Evolutionary conservation across 2,888 invertebrate genomes (phyloP).

Genomic region (Eupsilia transversa): DNA sequence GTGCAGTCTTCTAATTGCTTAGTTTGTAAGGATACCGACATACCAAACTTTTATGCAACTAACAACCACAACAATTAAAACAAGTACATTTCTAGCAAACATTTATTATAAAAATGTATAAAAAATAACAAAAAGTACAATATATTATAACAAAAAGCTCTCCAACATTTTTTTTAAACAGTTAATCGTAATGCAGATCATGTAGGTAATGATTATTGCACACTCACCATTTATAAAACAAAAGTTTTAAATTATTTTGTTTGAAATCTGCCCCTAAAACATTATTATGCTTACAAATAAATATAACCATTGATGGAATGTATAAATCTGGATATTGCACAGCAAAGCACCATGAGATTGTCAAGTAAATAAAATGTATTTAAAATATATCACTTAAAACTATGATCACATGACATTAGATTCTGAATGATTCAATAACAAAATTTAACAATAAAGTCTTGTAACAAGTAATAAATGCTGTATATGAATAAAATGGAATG

Average conservation of each 20-base stretch:
- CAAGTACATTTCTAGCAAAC: constrained; percentile 59
- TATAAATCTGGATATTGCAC: constrained; percentile 62
- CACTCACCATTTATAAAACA: constrained; percentile 14
- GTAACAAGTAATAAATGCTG: constrained; percentile 58
- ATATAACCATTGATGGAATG: constrained; percentile 59
- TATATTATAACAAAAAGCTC: constrained; percentile 61
- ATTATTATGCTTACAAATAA: constrained; percentile 40
- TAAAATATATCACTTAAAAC: constrained; percentile 56
- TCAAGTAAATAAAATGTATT: constrained; percentile 58
- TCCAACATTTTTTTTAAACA: constrained; percentile 15
- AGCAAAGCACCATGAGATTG: constrained; percentile 68
- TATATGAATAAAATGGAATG: constrained; percentile 61
- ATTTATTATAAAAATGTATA: constrained; percentile 74
- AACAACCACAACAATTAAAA: constrained; percentile 28
- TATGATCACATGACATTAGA: constrained; percentile 69
- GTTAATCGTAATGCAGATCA: constrained; percentile 49
- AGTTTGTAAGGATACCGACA: background rate
- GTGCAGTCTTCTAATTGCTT: background rate
- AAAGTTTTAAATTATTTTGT: background rate
- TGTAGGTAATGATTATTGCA: constrained; percentile 1
- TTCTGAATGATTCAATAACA: constrained; percentile 59
- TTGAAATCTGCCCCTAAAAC: constrained; percentile 2
- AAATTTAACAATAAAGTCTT: constrained; percentile 62
- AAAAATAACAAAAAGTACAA: constrained; percentile 68
- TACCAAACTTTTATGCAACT: background rate